Evolutionary conservation across 2,797 vertebrate species (phyloP).

Genomic region (Trachops cirrhosus): DNA sequence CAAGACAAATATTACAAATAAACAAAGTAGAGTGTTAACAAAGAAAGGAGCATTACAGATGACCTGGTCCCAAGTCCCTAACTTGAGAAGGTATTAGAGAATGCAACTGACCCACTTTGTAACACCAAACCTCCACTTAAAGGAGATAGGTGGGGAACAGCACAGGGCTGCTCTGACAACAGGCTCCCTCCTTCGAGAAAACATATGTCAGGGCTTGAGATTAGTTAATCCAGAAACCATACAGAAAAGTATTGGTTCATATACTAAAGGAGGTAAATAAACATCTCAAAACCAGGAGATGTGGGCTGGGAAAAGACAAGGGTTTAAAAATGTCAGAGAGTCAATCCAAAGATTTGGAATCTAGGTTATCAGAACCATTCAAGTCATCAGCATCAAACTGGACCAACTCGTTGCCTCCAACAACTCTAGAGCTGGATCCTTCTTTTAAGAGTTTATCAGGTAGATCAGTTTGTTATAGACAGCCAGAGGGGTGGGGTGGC

Average conservation of each 20-base stretch:
- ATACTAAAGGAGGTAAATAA: background rate
- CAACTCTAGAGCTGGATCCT: background rate
- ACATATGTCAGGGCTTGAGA: background rate
- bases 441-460: background rate
- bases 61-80: background rate
- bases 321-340: background rate
- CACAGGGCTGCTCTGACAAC: background rate
- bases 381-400: background rate
- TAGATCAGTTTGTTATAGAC: background rate
- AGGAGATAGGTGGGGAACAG: background rate
- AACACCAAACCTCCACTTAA: background rate
- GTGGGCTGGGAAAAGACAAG: background rate
- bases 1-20: background rate
- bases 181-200: background rate
- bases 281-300: background rate
- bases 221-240: background rate
- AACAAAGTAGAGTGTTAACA: background rate
- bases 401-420: background rate
- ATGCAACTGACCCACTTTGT: background rate
- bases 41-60: background rate
- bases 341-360: background rate
- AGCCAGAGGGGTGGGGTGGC: background rate
- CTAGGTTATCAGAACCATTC: background rate
- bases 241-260: background rate
- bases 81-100: background rate